phyloP scores from a whole-genome alignment of 1,140 invertebrate species.

The Pogonognathellus flavescens region DNA sequence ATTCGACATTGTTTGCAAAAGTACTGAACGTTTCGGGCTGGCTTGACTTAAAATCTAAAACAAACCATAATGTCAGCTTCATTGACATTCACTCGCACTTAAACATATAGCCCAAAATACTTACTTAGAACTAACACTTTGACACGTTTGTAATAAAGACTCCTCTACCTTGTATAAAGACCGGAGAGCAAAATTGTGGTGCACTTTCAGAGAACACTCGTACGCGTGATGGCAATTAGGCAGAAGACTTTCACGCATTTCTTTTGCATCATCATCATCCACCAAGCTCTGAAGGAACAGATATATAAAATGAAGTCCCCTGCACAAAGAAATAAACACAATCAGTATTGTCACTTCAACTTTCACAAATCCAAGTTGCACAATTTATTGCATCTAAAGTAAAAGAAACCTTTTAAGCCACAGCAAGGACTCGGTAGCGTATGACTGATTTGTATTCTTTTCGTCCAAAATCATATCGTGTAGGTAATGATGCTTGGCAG shows the following conservation, averaged over 20 bases:
- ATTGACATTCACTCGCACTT: not conserved
- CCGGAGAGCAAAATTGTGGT: slow-evolving; percentile 32
- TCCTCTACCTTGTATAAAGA: slow-evolving; percentile 23
- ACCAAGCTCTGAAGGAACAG: slow-evolving; percentile 40
- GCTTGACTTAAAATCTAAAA: slow-evolving; percentile 17
- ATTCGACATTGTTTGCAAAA: slow-evolving; percentile 29
- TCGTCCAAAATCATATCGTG: slow-evolving; percentile 30
- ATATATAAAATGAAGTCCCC: slow-evolving; percentile 16
- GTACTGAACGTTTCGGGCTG: slow-evolving; percentile 26
- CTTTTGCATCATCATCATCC: not conserved
- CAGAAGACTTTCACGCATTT: slow-evolving; percentile 13
- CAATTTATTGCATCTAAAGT: not conserved
- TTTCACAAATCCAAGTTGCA: not conserved
- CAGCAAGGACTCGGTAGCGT: not conserved
- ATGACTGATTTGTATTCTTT: not conserved
- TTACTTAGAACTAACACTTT: not conserved
- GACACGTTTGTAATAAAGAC: too few relatives aligned
- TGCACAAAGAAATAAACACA: not conserved
- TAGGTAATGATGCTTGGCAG: slow-evolving; percentile 8
- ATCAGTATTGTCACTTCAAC: not conserved
- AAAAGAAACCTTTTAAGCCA: slow-evolving; percentile 18
- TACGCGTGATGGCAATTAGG: slow-evolving; percentile 18
- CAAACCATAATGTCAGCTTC: not conserved
- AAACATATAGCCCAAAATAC: not conserved
- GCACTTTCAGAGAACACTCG: not conserved